A percentile compares a stretch with the other conserved stretches of the same genome.
These are phyloP conservation scores for Aspidoscelis tigris DNA, from an alignment of 2,113 vertebrate genomes.

Conservation along the genomic window DNA sequence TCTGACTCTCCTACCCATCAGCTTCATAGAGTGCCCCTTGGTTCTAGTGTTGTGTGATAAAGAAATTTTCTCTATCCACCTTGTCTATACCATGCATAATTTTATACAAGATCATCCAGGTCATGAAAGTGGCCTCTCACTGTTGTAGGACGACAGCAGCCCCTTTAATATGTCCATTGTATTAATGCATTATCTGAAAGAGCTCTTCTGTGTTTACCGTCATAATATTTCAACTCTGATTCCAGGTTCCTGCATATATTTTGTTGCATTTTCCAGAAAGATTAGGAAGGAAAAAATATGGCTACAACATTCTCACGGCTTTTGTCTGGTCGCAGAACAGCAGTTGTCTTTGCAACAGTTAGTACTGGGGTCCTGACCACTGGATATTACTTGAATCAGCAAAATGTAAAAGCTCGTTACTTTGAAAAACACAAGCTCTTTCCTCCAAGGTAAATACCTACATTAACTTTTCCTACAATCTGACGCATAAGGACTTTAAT, in stretches of 20 bases:
- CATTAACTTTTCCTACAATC: background rate
- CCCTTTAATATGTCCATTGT: no score
- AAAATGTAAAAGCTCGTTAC: slow-evolving; percentile 74
- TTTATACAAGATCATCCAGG: background rate
- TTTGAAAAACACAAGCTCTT: slow-evolving; percentile 81
- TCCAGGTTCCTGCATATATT: background rate
- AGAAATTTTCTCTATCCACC: no score
- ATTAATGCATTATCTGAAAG: no score
- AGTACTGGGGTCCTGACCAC: slow-evolving; percentile 81
- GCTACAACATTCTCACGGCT: slow-evolving; percentile 85
- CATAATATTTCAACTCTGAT: background rate
- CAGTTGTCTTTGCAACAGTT: slow-evolving; percentile 81
- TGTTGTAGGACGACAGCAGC: background rate
- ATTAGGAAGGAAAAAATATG: slow-evolving; percentile 71
- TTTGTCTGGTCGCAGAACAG: slow-evolving; percentile 82
- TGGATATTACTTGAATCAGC: slow-evolving; percentile 81
- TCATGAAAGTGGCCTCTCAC: background rate
- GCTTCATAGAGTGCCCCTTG: no score
- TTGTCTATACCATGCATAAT: no score
- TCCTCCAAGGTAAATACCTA: slow-evolving; percentile 81
- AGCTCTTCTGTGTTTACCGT: background rate
- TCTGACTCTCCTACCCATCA: no score
- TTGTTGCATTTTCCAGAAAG: slow-evolving; percentile 52
- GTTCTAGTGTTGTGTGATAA: no score
- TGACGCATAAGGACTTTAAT: fast-evolving